Evolutionary conservation across 2,797 vertebrate genomes (phyloP).

Genomic region (Spheniscus humboldti): DNA sequence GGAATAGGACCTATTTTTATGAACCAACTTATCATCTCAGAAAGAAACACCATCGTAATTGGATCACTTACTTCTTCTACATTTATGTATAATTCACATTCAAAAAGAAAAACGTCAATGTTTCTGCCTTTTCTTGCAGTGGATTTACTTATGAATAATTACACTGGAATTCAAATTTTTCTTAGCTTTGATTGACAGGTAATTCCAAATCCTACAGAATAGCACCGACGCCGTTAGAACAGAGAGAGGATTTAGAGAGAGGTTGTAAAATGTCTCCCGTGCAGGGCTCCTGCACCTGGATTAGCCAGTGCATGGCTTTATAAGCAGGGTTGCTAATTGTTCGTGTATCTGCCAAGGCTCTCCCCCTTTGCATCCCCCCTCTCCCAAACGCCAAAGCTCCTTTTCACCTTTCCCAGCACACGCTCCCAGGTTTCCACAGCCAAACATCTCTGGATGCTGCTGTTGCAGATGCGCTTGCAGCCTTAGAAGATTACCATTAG

Average conservation of each 20-base stretch:
- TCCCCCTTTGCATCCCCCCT: not conserved
- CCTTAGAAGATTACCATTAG: not conserved
- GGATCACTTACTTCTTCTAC: slow-evolving; percentile 56
- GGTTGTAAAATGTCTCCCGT: slow-evolving; percentile 21
- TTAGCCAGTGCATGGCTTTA: slow-evolving; percentile 23
- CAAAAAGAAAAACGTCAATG: slow-evolving; percentile 42
- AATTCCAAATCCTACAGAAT: slow-evolving; percentile 64
- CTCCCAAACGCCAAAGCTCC: not conserved
- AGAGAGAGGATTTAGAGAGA: slow-evolving; percentile 52
- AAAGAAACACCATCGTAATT: slow-evolving; percentile 51
- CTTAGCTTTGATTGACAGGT: slow-evolving; percentile 50
- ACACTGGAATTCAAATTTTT: slow-evolving; percentile 31
- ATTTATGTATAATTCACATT: slow-evolving; percentile 62
- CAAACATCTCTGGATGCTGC: not conserved
- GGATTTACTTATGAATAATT: slow-evolving; percentile 68
- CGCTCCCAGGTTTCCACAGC: not conserved
- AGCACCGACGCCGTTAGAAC: slow-evolving; percentile 20
- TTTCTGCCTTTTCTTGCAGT: slow-evolving; percentile 51
- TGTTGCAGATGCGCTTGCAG: not conserved
- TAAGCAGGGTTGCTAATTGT: slow-evolving; percentile 56
- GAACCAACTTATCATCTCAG: slow-evolving; percentile 69
- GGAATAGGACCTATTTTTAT: slow-evolving; percentile 70
- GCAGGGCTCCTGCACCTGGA: slow-evolving; percentile 43
- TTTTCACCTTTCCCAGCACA: not conserved
- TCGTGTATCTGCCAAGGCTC: not conserved